Evolutionary conservation across 2,113 vertebrate genomes (phyloP).

Genomic region (Alethe diademata): DNA sequence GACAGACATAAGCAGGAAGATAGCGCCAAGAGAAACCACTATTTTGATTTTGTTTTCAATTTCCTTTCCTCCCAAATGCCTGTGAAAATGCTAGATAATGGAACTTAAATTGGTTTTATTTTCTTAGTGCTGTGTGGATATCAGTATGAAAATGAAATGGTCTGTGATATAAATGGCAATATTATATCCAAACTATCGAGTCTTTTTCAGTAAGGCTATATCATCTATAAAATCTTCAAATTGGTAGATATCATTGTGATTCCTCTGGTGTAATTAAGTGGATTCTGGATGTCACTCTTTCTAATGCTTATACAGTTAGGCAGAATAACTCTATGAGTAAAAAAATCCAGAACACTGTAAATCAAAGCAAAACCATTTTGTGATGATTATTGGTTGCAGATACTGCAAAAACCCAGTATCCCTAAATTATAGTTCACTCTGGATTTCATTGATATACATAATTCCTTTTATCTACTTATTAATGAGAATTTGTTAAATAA

Average conservation of each 20-base stretch:
- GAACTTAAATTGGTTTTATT: neutral
- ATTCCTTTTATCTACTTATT: neutral
- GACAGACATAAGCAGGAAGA: neutral
- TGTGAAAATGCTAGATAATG: neutral
- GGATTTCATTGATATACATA: neutral
- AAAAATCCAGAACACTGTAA: neutral
- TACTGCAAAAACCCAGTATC: neutral
- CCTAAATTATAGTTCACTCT: neutral
- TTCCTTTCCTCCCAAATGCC: neutral
- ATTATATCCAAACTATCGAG: neutral
- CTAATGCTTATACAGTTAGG: neutral
- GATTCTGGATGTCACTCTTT: neutral
- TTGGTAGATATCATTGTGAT: neutral
- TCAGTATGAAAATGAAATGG: neutral
- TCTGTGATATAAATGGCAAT: neutral
- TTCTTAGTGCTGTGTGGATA: neutral
- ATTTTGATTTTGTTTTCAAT: neutral
- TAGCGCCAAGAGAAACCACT: neutral
- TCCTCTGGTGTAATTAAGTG: neutral
- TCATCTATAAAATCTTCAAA: neutral
- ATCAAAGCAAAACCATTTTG: neutral
- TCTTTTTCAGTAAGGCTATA: neutral
- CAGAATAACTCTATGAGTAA: neutral
- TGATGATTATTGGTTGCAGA: neutral
- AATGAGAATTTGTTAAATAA: neutral